Conservation (phyloP, 2,888 invertebrate species). For the Rotaria magnacalcarata region DNA sequence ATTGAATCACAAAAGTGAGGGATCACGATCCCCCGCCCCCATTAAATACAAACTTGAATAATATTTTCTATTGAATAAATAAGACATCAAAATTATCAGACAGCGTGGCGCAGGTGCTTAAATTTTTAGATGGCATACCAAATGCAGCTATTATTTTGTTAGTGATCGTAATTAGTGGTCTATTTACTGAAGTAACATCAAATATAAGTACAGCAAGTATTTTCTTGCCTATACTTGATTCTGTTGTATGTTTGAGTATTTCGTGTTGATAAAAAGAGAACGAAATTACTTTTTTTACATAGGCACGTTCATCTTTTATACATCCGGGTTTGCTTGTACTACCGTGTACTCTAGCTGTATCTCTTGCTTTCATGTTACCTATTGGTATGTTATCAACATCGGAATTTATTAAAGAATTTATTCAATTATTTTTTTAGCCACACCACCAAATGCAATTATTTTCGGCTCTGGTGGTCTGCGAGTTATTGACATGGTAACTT, state of each 20-base stretch:
- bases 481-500: constrained; percentile 47
- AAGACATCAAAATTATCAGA: constrained; percentile 70
- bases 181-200: constrained; percentile 80
- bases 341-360: constrained; percentile 42
- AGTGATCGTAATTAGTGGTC: constrained; percentile 72
- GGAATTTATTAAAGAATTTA: neutral
- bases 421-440: constrained; percentile 29
- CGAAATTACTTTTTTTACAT: neutral
- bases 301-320: constrained; percentile 40
- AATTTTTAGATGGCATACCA: constrained; percentile 62
- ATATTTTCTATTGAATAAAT: constrained; percentile 40
- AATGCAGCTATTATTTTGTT: constrained; percentile 69
- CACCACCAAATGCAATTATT: constrained; percentile 47
- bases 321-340: constrained; percentile 38
- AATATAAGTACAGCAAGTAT: constrained; percentile 65
- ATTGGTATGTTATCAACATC: neutral
- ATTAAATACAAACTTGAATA: neutral
- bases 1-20: no score
- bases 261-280: neutral
- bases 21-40: no score
- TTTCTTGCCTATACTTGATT: constrained; percentile 70
- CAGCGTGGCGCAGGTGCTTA: constrained; percentile 70
- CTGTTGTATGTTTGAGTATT: constrained; percentile 65
- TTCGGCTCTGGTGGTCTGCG: constrained; percentile 46
- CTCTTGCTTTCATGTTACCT: constrained; percentile 45